A percentile compares a stretch with the other conserved stretches of the same genome.
These are phyloP conservation scores for Prochilodus magdalenae DNA, from an alignment of 2,113 vertebrate species.

Conservation along the genomic window DNA sequence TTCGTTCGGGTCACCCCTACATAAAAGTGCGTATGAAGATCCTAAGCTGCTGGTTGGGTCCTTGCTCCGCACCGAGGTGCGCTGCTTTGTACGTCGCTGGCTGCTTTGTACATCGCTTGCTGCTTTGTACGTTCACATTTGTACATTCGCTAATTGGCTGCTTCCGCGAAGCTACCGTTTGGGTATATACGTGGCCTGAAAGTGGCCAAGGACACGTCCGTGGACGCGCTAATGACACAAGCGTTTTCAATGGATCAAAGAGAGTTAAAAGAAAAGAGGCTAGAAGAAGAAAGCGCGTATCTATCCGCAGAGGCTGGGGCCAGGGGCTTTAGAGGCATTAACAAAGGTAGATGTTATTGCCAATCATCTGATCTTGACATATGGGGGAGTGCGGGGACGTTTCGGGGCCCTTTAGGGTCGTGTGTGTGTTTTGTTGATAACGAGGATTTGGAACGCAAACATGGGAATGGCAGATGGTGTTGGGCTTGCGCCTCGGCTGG, in stretches of 20 bases:
- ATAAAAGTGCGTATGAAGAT: not conserved
- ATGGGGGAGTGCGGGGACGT: constrained; percentile 35
- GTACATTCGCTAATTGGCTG: constrained; percentile 38
- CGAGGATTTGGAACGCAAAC: constrained; percentile 76
- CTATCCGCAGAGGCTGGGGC: not conserved
- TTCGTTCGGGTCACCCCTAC: not conserved
- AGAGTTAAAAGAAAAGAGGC: not conserved
- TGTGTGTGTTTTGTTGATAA: constrained; percentile 79
- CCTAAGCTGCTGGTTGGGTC: not conserved
- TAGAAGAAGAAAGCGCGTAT: constrained; percentile 10
- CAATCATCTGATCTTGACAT: constrained; percentile 49
- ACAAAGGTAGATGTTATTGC: constrained; percentile 33
- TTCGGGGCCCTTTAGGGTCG: constrained; percentile 60
- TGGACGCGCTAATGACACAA: constrained; percentile 46
- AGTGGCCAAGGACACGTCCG: constrained; percentile 37
- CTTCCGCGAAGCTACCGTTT: constrained; percentile 20
- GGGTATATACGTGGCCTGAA: constrained; percentile 3
- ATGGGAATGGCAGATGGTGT: constrained; percentile 76
- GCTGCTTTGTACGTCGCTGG: too few relatives aligned
- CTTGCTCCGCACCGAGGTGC: not conserved
- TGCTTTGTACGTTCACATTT: constrained; percentile 44
- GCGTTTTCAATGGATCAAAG: constrained; percentile 39
- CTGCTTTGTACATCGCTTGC: too few relatives aligned
- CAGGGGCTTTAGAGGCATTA: constrained; percentile 26
- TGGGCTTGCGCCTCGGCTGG: constrained; percentile 68